A percentile compares a stretch with the other conserved stretches of the same genome.
Conservation (phyloP, 2,797 vertebrate species). For the Arrhamphus sclerolepis region DNA sequence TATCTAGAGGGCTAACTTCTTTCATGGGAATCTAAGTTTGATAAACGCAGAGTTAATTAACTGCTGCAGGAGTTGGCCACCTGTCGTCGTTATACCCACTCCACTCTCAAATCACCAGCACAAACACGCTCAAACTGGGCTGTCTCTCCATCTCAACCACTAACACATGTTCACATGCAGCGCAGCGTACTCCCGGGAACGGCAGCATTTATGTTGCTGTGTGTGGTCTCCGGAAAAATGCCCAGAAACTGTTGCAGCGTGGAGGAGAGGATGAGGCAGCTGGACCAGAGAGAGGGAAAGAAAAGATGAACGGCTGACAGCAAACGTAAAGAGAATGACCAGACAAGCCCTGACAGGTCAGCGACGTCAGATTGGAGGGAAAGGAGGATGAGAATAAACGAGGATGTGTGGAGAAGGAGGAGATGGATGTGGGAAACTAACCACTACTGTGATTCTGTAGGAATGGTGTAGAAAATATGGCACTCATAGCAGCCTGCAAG, state of each 20-base stretch:
- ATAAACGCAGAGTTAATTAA: slow-evolving; percentile 65
- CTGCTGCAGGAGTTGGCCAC: slow-evolving; percentile 60
- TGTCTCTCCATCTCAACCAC: slow-evolving; percentile 12
- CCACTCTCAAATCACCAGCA: slow-evolving; percentile 34
- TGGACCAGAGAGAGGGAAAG: slow-evolving; percentile 25
- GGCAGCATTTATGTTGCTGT: slow-evolving; percentile 21
- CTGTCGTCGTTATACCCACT: slow-evolving; percentile 65
- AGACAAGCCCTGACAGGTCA: slow-evolving; percentile 38
- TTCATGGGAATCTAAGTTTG: slow-evolving; percentile 43
- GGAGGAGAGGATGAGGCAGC: slow-evolving; percentile 50
- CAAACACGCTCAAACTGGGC: slow-evolving; percentile 26
- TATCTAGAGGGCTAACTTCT: slow-evolving; percentile 29
- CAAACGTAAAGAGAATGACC: slow-evolving; percentile 27
- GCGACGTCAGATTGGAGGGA: slow-evolving; percentile 19
- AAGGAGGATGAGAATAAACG: slow-evolving; percentile 38
- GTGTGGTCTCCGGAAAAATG: slow-evolving; percentile 42
- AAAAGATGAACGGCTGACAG: slow-evolving; percentile 23
- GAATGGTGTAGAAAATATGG: too few species aligned
- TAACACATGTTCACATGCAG: slow-evolving; percentile 23
- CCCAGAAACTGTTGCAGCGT: slow-evolving; percentile 56
- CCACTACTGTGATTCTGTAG: slow-evolving; percentile 12
- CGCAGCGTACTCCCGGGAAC: slow-evolving; percentile 40
- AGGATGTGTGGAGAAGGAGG: slow-evolving; percentile 36
- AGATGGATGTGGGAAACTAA: slow-evolving; percentile 40
- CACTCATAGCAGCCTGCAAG: background rate